A percentile compares a stretch with the other conserved stretches of the same genome.
Evolutionary conservation across 2,888 invertebrate species (phyloP).

Genomic region (Drosophila incognita): DNA sequence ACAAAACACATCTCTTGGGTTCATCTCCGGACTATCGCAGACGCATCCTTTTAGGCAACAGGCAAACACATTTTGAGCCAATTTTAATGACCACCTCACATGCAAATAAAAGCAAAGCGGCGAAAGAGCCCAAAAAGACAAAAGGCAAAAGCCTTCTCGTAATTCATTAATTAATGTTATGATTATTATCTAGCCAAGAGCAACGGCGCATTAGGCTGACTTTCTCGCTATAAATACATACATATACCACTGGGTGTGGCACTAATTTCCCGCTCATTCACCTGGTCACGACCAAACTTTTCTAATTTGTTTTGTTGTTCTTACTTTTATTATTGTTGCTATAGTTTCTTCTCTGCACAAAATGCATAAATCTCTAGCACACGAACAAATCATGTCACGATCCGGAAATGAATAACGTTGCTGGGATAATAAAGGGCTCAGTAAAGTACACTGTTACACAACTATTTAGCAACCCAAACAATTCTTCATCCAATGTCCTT

Average conservation of each 20-base stretch:
- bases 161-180: slow-evolving; percentile 72
- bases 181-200: slow-evolving; percentile 58
- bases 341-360: slow-evolving; percentile 17
- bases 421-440: neutral
- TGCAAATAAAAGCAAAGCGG: slow-evolving; percentile 50
- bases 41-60: slow-evolving; percentile 12
- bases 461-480: neutral
- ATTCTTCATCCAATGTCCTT: neutral
- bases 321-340: slow-evolving; percentile 19
- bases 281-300: slow-evolving; percentile 61
- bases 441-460: neutral
- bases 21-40: slow-evolving; percentile 18
- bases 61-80: slow-evolving; percentile 28
- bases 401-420: slow-evolving; percentile 49
- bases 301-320: slow-evolving; percentile 61
- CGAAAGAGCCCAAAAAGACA: slow-evolving; percentile 19
- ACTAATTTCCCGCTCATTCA: slow-evolving; percentile 37
- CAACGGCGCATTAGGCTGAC: slow-evolving; percentile 20
- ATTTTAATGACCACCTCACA: slow-evolving; percentile 53
- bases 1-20: neutral
- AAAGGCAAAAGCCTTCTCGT: slow-evolving; percentile 55
- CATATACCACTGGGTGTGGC: slow-evolving; percentile 4
- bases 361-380: slow-evolving; percentile 48
- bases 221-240: slow-evolving; percentile 5
- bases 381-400: slow-evolving; percentile 58